These are phyloP conservation scores for Emydura subglobosa DNA, from an alignment of 2,113 vertebrate genomes.

Conservation along the genomic window DNA sequence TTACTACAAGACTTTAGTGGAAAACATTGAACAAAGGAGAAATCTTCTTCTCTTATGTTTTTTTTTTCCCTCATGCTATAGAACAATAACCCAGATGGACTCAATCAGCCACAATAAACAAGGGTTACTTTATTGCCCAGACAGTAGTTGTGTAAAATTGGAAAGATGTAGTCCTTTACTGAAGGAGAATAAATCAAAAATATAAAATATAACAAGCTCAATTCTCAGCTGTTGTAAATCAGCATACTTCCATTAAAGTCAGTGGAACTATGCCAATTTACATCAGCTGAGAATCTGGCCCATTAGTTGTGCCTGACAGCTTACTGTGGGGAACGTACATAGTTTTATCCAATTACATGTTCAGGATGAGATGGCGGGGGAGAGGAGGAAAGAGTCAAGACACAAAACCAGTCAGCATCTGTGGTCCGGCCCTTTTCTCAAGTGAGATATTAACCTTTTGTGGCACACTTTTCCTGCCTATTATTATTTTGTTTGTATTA, in stretches of 20 bases:
- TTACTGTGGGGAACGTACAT: slow-evolving; percentile 41
- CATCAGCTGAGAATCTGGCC: slow-evolving; percentile 28
- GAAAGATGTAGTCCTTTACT: background rate
- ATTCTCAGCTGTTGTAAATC: slow-evolving; percentile 9
- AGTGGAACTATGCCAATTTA: background rate
- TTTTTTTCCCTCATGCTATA: background rate
- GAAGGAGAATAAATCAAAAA: background rate
- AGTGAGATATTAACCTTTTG: background rate
- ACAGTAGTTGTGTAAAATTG: background rate
- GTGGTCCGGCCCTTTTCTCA: background rate
- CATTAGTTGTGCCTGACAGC: slow-evolving; percentile 49
- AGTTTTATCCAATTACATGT: slow-evolving; percentile 49
- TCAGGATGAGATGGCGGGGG: slow-evolving; percentile 8
- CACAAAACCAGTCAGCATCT: slow-evolving; percentile 5
- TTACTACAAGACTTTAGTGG: background rate
- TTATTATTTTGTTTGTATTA: background rate
- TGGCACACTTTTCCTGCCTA: background rate
- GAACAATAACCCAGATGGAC: background rate
- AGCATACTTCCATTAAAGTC: slow-evolving; percentile 33
- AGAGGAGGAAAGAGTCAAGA: background rate
- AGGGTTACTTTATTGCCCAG: background rate
- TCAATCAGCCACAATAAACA: background rate
- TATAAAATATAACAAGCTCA: background rate
- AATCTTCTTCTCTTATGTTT: slow-evolving; percentile 36
- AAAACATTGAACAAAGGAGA: background rate